Base-by-base conservation (phyloP, 2,797 vertebrate genomes). In the Spheniscus humboldti region DNA sequence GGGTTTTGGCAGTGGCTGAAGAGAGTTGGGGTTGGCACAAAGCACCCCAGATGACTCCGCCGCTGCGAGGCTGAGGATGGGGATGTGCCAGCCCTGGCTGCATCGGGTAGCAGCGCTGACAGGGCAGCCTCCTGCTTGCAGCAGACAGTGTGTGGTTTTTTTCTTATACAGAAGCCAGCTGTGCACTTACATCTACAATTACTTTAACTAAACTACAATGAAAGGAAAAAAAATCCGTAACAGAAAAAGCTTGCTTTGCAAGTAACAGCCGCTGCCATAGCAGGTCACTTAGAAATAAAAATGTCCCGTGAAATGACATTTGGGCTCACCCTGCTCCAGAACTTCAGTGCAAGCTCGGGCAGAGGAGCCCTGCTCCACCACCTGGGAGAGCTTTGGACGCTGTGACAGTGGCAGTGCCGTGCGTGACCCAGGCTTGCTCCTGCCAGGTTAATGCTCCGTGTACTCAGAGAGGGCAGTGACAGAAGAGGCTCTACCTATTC, bases 91-190 rank as follows among this genome's bases (percentile, higher is more conserved):
- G 76, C 68, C 60, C 53, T 1, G 18, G 55, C 52, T 30, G 55
- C 59, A 5, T 0, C 0, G 64, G 88, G 37, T 0, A 48, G 68
- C 69, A n/a, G 69, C 8, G 3, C 48, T 57, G 52, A 4, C 67
- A 33, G 43, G 75, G 39, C 78, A 69, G 71, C 71, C 75, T 75
- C 80, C 81, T 64, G 59, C 81, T 23, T 37, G 30, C 52, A 93
- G 64, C 57, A 64, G 10, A 1, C 4, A 4, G 0, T 2, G 3
- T 2, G n/a, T 16, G 22, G 18, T 10, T 75, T 18, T 37, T n/a
- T 88, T 23, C 53, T 37, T 19, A 3, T 6, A 24, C 35, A 57
- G 48, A 55, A 73, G 28, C 37, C 41, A 79, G 31, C 47, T 52
- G 50, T 8, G 31, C 37, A 18, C 35, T 80, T 24, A 41, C 7